Evolutionary conservation across 2,797 vertebrate genomes (phyloP).

Genomic region (Halcyon badia): DNA sequence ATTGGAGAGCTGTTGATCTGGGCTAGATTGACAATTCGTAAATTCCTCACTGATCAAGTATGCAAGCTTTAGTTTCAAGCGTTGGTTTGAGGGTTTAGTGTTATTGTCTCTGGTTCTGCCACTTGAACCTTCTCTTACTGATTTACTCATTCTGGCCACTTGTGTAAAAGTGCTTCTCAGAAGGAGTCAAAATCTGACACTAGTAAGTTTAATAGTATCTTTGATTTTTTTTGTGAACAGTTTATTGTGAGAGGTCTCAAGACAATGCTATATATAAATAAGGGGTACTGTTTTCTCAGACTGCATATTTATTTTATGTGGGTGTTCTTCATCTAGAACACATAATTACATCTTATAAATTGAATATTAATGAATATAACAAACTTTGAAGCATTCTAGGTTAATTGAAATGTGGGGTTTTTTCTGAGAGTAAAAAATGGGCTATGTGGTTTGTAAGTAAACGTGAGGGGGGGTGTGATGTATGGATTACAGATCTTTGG

Average conservation of each 20-base stretch:
- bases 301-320: neutral
- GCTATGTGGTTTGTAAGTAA: neutral
- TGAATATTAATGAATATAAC: neutral
- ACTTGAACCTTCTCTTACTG: neutral
- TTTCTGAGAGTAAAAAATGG: neutral
- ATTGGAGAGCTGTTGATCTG: neutral
- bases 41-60: neutral
- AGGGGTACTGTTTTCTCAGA: neutral
- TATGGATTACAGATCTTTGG: neutral
- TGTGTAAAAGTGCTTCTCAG: neutral
- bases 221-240: neutral
- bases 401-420: neutral
- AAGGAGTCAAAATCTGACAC: neutral
- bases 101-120: neutral
- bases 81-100: neutral
- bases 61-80: neutral
- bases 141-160: neutral
- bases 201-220: neutral
- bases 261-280: neutral
- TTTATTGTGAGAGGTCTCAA: neutral
- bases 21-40: neutral
- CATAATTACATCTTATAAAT: neutral
- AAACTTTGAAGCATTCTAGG: neutral
- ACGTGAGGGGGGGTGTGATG: fast-evolving
- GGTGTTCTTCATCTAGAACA: neutral